Evolutionary conservation across 2,888 invertebrate genomes (phyloP).

Genomic region (Tipula vernalis): DNA sequence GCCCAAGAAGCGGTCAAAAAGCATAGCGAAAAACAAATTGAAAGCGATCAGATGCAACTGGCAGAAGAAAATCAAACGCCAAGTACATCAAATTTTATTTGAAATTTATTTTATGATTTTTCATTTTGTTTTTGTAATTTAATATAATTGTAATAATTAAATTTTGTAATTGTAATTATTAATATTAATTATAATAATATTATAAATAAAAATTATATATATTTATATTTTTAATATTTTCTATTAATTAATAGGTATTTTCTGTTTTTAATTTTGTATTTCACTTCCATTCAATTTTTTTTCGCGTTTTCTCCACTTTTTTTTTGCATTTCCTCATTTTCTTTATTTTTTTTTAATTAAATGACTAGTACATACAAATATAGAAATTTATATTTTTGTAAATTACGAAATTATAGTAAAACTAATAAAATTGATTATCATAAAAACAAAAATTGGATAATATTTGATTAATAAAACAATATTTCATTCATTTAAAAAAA

Average conservation of each 20-base stretch:
- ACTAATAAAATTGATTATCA: neutral
- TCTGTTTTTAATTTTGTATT: neutral
- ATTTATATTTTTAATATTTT: neutral
- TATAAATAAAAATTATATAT: slow-evolving; percentile 8
- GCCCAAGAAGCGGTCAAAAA: slow-evolving; percentile 41
- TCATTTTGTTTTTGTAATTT: neutral
- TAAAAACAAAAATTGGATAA: neutral
- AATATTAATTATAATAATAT: neutral
- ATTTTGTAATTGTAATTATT: neutral
- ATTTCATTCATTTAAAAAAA: neutral
- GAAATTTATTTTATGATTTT: neutral
- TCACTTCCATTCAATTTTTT: neutral
- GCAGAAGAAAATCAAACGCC: neutral
- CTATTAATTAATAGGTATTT: neutral
- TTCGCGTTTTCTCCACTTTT: neutral
- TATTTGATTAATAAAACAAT: neutral
- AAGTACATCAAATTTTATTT: slow-evolving; percentile 8
- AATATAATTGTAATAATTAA: neutral
- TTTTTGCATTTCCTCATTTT: neutral
- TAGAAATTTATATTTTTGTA: neutral
- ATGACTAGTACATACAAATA: slow-evolving; percentile 11
- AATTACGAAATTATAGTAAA: neutral
- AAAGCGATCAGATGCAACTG: neutral
- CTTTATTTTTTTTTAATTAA: neutral
- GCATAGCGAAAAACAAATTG: slow-evolving; percentile 23